These are phyloP conservation scores for Lasioglossum marginatum DNA, from an alignment of 2,888 invertebrate species.

Conservation along the genomic window DNA sequence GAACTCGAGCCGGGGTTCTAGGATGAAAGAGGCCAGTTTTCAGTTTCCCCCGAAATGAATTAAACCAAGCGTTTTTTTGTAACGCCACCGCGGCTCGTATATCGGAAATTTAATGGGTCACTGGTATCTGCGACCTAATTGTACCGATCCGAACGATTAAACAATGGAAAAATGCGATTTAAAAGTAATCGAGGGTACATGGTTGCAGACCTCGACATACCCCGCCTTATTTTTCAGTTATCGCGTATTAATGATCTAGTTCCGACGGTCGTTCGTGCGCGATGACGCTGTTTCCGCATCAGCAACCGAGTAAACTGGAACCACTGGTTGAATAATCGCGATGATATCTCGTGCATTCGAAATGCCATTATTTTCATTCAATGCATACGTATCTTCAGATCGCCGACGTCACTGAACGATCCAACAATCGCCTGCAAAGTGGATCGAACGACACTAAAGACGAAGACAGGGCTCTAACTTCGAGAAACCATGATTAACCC, in stretches of 20 bases:
- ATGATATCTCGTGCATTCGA: slow-evolving; percentile 2
- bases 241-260: slow-evolving; percentile 30
- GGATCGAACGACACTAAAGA: not conserved
- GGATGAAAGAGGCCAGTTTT: slow-evolving; percentile 38
- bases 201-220: slow-evolving; percentile 11
- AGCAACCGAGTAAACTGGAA: slow-evolving; percentile 11
- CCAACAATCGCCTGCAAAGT: not conserved
- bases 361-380: not conserved
- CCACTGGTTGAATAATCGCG: not conserved
- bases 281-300: slow-evolving; percentile 27
- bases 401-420: not conserved
- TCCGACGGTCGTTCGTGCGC: slow-evolving; percentile 32
- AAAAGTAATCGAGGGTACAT: slow-evolving; percentile 62
- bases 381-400: not conserved
- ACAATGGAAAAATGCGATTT: slow-evolving; percentile 68
- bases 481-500: slow-evolving; percentile 1
- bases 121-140: slow-evolving; percentile 66
- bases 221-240: slow-evolving; percentile 53
- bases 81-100: slow-evolving; percentile 33
- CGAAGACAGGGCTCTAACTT: not conserved
- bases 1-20: not conserved
- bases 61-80: slow-evolving; percentile 53
- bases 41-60: slow-evolving; percentile 46
- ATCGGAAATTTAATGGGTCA: slow-evolving; percentile 71
- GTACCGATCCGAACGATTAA: slow-evolving; percentile 60